A percentile compares a stretch with the other conserved stretches of the same genome.
phyloP scores from a whole-genome alignment of 2,113 vertebrate species.

The Athene cunicularia region DNA sequence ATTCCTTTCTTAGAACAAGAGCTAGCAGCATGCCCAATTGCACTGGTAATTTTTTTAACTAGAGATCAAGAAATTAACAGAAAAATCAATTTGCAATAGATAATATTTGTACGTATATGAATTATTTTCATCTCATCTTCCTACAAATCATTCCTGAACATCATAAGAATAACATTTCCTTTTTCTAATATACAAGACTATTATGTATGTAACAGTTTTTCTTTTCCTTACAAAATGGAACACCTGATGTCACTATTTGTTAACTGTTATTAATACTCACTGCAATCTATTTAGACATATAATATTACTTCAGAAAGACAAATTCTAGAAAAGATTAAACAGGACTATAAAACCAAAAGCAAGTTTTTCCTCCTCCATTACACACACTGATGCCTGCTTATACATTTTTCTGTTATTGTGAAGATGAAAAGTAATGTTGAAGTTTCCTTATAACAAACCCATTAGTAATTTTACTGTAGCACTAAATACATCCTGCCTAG shows the following conservation, averaged over 20 bases:
- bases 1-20: neutral
- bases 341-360: constrained; percentile 44
- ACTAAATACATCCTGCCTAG: constrained; percentile 37
- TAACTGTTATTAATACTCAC: neutral
- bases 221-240: constrained; percentile 10
- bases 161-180: neutral
- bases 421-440: constrained; percentile 41
- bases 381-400: constrained; percentile 6
- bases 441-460: constrained; percentile 33
- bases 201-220: neutral
- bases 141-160: neutral
- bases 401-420: constrained; percentile 29
- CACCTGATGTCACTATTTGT: neutral
- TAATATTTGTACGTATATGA: no score
- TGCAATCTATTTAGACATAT: constrained; percentile 31
- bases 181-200: neutral
- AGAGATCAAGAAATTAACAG: neutral
- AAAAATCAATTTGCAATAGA: no score
- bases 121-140: neutral
- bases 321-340: constrained; percentile 38
- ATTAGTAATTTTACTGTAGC: constrained; percentile 43
- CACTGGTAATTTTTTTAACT: neutral
- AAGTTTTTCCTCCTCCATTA: constrained; percentile 10
- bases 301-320: constrained; percentile 49
- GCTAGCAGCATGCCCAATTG: neutral